Evolutionary conservation across 1,140 invertebrate species (phyloP).

Genomic region (Saxidomus purpurata): DNA sequence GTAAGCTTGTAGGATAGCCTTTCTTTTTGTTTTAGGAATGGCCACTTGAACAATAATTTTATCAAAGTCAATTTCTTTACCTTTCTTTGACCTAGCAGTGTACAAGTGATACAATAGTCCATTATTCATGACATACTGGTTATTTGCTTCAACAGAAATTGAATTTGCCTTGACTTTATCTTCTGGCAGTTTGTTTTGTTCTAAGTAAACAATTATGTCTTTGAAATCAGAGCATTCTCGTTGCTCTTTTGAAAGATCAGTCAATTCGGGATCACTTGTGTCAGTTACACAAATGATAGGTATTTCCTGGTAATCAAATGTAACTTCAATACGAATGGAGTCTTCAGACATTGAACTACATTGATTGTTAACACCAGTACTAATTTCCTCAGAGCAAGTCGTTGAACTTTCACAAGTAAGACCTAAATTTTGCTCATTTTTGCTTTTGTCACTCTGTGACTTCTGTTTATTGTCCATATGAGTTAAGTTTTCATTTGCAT

Average conservation of each 20-base stretch:
- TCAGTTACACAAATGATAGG: background rate
- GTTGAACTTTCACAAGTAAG: too few relatives aligned
- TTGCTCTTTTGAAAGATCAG: conserved; percentile 37
- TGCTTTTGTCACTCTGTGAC: too few relatives aligned
- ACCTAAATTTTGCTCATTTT: too few relatives aligned
- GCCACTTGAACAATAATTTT: conserved; percentile 49
- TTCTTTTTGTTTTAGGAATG: conserved; percentile 47
- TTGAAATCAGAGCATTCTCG: conserved; percentile 64
- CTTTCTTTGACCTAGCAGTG: conserved; percentile 38
- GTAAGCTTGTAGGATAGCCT: conserved; percentile 59
- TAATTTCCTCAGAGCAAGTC: too few relatives aligned
- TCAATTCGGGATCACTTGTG: background rate
- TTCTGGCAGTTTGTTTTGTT: conserved; percentile 37
- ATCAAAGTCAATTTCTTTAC: background rate
- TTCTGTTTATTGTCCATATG: too few relatives aligned
- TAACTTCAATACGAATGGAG: background rate
- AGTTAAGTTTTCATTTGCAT: too few relatives aligned
- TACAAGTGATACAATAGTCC: conserved; percentile 69
- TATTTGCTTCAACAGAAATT: conserved; percentile 26
- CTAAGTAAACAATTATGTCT: conserved; percentile 51
- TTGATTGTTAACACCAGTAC: too few relatives aligned
- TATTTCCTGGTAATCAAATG: background rate
- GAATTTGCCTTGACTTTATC: background rate
- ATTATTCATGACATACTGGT: conserved; percentile 66
- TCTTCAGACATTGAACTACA: background rate